phyloP scores from a whole-genome alignment of 2,888 invertebrate species.

The Mythimna vitellina region DNA sequence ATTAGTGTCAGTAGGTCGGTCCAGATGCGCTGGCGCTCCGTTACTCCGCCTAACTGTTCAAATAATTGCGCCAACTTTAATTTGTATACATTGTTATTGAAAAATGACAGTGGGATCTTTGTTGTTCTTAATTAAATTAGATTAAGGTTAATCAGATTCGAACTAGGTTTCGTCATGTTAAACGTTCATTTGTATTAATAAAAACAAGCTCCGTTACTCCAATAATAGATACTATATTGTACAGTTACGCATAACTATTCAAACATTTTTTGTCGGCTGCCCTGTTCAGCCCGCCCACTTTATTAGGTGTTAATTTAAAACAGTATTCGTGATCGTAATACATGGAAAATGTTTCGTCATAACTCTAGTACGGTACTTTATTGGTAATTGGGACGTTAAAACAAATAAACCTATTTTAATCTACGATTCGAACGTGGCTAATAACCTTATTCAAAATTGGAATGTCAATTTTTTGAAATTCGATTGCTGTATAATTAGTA shows the following conservation, averaged over 20 bases:
- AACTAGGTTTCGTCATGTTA: conserved; percentile 12
- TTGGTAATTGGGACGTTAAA: conserved; percentile 41
- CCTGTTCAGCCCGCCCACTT: conserved; percentile 62
- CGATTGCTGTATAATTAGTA: conserved; percentile 3
- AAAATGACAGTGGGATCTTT: conserved; percentile 74
- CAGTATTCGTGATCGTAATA: conserved; percentile 63
- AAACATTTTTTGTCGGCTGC: conserved; percentile 69
- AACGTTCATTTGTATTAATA: conserved; percentile 54
- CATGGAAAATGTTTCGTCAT: conserved; percentile 56
- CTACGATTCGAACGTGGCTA: conserved; percentile 28
- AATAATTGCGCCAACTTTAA: conserved; percentile 81
- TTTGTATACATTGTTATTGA: conserved; percentile 76
- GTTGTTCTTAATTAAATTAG: conserved; percentile 45
- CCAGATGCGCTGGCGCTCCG: conserved; percentile 84
- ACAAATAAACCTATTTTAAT: conserved; percentile 44
- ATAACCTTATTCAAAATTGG: conserved; percentile 41
- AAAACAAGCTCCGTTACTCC: conserved; percentile 69
- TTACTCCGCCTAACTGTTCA: conserved; percentile 87
- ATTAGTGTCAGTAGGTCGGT: conserved; percentile 88
- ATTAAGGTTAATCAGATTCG: conserved; percentile 28
- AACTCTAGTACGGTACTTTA: conserved; percentile 55
- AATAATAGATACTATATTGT: conserved; percentile 67
- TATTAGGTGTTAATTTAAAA: conserved; percentile 71
- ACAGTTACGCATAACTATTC: conserved; percentile 75
- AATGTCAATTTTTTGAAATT: conserved; percentile 23